Evolutionary conservation across 92 coral and sea anemone species (phyloP), one percentile per base, ranked within the genome.

Genomic region (Epizoanthus ramosus): DNA sequence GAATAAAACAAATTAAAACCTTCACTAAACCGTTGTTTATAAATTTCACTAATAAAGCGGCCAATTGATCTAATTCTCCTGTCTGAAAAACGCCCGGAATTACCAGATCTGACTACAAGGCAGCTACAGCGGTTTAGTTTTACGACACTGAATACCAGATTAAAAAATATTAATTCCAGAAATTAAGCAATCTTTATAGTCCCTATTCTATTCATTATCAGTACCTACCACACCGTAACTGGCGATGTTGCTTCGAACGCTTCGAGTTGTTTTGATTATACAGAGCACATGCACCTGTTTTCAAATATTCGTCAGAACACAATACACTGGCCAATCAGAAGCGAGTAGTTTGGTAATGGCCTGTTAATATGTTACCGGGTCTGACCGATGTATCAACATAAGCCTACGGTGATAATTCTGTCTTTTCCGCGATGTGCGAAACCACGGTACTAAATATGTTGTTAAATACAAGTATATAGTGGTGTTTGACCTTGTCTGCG

Each of bases 221-320:
- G 60, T 57, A 75, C 68, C 80, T 57, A 57, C 80, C 67, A 17
- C 9, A 28, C 8, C 14, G 5, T 28, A 75, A 57, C 52, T 73
- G 6, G 80, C 31, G 68, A 24, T 75, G 37, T 65, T 13, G 7
- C 15, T 54, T n/a, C 23, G 52, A 56, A 57, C 41, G 50, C 33
- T 16, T 57, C 31, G 18, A 15, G 80, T 57, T 75, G 80, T 56
- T 75, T 28, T 75, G 61, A 15, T 33, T 17, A 75, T 75, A 21
- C 80, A 75, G 60, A 13, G 6, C 23, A 31, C 59, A 75, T 31
- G 21, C 80, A 75, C 59, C 80, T 75, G 80, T 75, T 75, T 75
- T 57, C 41, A 52, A 56, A 59, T 75, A 75, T 75, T 75, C 57
- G 33, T 65, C 33, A 21, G 35, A 14, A 15, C 52, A 28, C 50